Conservation (phyloP, 2,113 vertebrate species). For the Brienomyrus longianalis region DNA sequence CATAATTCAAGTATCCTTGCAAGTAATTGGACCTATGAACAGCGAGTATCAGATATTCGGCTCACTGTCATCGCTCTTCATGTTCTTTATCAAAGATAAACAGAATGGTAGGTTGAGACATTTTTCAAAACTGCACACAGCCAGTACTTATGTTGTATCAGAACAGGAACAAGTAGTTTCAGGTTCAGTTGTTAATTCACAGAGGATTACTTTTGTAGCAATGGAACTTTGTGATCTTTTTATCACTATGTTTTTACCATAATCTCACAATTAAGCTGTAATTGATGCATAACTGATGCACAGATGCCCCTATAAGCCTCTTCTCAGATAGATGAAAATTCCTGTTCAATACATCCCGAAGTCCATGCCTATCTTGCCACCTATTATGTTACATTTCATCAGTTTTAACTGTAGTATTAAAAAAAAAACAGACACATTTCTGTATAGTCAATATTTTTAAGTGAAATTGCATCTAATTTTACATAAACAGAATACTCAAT, state of each 20-base stretch:
- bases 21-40: background rate
- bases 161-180: background rate
- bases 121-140: background rate
- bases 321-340: slow-evolving; percentile 12
- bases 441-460: background rate
- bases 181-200: background rate
- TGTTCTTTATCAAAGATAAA: background rate
- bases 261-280: slow-evolving; percentile 13
- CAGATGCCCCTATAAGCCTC: background rate
- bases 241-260: slow-evolving; percentile 9
- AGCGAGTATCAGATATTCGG: no score
- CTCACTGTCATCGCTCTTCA: background rate
- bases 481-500: background rate
- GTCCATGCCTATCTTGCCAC: slow-evolving; percentile 6
- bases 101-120: background rate
- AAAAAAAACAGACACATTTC: background rate
- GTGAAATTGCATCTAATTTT: slow-evolving; percentile 1
- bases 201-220: slow-evolving; percentile 12
- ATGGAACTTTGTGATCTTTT: background rate
- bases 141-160: background rate
- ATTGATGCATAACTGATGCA: background rate
- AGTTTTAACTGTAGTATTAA: background rate
- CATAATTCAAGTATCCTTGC: background rate
- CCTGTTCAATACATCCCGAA: slow-evolving; percentile 17
- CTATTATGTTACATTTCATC: background rate